A percentile compares a stretch with the other conserved stretches of the same genome.
Evolutionary conservation across 2,888 invertebrate genomes (phyloP).

Genomic region (Mycalesis mineus): DNA sequence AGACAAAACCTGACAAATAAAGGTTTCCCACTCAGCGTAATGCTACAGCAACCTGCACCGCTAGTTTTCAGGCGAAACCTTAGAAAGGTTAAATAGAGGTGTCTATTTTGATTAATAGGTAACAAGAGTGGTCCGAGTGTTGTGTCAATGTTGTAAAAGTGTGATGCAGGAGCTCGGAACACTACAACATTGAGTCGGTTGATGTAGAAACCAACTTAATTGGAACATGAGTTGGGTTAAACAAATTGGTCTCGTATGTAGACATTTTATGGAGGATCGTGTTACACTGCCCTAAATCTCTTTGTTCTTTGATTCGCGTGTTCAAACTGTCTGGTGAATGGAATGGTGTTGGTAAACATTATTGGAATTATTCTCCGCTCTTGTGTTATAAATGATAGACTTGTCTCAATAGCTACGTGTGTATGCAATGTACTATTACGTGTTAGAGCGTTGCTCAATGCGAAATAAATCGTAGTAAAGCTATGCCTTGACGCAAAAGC

Average conservation of each 20-base stretch:
- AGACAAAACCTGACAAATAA: too few relatives aligned
- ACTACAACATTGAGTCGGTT: too few relatives aligned
- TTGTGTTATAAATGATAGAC: slow-evolving; percentile 34
- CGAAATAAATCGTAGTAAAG: slow-evolving; percentile 2
- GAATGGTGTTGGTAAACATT: slow-evolving; percentile 43
- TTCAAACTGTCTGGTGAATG: slow-evolving; percentile 40
- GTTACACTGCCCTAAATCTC: slow-evolving; percentile 72
- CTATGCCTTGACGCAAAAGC: neutral
- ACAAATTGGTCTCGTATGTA: neutral
- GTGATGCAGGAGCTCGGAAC: too few relatives aligned
- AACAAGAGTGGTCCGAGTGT: too few relatives aligned
- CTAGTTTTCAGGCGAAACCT: too few relatives aligned
- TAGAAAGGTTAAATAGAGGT: too few relatives aligned
- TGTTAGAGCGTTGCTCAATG: slow-evolving; percentile 15
- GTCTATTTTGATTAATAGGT: too few relatives aligned
- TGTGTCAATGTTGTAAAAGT: too few relatives aligned
- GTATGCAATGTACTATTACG: slow-evolving; percentile 27
- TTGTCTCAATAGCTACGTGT: slow-evolving; percentile 26
- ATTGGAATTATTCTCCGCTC: slow-evolving; percentile 33
- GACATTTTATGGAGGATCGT: slow-evolving; percentile 47
- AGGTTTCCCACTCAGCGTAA: too few relatives aligned
- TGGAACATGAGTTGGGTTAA: neutral
- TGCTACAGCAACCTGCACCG: too few relatives aligned
- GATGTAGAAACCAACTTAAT: too few relatives aligned
- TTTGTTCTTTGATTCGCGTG: slow-evolving; percentile 62